Percentiles rank a stretch among this genome's conserved stretches.
These are phyloP conservation scores for Caenorhabditis sp. DNA, from an alignment of 2,888 invertebrate genomes.

Conservation along the genomic window DNA sequence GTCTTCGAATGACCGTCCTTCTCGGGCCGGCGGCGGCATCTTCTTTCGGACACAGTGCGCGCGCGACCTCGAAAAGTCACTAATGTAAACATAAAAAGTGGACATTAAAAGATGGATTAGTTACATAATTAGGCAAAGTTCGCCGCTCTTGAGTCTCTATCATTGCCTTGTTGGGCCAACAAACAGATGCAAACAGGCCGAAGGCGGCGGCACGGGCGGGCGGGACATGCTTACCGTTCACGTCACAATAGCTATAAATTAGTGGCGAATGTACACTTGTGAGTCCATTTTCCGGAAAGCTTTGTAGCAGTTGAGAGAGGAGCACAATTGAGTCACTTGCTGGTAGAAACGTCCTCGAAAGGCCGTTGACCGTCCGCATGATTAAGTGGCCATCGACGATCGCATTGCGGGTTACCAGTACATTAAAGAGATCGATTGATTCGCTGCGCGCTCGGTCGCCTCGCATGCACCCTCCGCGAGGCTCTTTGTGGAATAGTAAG, in stretches of 20 bases:
- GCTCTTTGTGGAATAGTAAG: constrained; percentile 6
- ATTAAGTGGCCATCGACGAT: constrained; percentile 36
- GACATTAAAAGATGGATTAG: constrained; percentile 57
- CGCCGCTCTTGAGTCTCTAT: constrained; percentile 4
- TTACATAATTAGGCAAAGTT: constrained; percentile 52
- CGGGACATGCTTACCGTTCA: too few relatives aligned
- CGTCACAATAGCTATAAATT: constrained; percentile 16
- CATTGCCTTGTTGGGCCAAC: constrained; percentile 13
- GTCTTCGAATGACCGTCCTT: constrained; percentile 5
- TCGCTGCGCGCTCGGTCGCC: constrained; percentile 1
- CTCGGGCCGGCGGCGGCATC: constrained; percentile 50
- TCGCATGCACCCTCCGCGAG: background rate
- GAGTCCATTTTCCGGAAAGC: background rate
- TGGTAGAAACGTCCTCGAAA: constrained; percentile 19
- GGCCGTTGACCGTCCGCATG: constrained; percentile 27
- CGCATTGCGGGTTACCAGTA: constrained; percentile 38
- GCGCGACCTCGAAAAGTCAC: constrained; percentile 44
- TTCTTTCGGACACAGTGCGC: constrained; percentile 22
- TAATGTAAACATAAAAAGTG: constrained; percentile 56
- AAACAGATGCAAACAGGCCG: background rate
- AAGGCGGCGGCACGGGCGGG: background rate
- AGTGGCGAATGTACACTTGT: background rate
- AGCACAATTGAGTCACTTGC: constrained; percentile 25
- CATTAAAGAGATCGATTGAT: constrained; percentile 48
- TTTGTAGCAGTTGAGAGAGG: too few relatives aligned